These are phyloP conservation scores for Andrena flavipes DNA, from an alignment of 2,888 invertebrate species.

Conservation along the genomic window DNA sequence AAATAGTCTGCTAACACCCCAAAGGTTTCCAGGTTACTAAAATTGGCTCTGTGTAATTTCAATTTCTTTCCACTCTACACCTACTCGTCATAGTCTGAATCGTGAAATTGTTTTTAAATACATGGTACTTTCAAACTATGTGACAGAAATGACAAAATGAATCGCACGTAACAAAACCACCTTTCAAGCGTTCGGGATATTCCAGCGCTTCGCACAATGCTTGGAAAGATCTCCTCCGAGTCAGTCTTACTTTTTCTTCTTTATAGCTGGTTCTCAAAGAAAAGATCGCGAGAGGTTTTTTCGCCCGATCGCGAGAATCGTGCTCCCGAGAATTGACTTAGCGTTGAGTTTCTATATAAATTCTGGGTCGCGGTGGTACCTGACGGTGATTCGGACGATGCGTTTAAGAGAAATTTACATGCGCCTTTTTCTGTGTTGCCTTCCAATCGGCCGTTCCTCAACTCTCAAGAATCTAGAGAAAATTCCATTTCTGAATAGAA, in stretches of 20 bases:
- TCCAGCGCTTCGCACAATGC: background rate
- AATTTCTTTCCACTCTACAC: too few relatives aligned
- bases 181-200: background rate
- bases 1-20: too few relatives aligned
- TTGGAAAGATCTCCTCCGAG: conserved; percentile 5
- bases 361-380: conserved; percentile 47
- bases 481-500: conserved; percentile 33
- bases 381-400: conserved; percentile 50
- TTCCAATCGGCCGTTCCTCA: conserved; percentile 52
- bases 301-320: conserved; percentile 58
- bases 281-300: conserved; percentile 61
- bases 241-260: conserved; percentile 49
- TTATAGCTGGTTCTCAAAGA: conserved; percentile 61
- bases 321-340: conserved; percentile 70
- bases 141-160: background rate
- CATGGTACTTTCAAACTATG: background rate
- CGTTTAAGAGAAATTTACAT: conserved; percentile 63
- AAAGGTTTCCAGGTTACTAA: too few relatives aligned
- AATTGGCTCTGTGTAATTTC: too few relatives aligned
- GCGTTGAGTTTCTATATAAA: conserved; percentile 76
- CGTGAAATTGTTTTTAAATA: background rate
- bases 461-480: conserved; percentile 27
- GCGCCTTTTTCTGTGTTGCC: conserved; percentile 49
- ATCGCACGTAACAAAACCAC: background rate
- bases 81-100: too few relatives aligned